Base-by-base conservation (phyloP, 2,113 vertebrate species). In the Otis tarda region DNA sequence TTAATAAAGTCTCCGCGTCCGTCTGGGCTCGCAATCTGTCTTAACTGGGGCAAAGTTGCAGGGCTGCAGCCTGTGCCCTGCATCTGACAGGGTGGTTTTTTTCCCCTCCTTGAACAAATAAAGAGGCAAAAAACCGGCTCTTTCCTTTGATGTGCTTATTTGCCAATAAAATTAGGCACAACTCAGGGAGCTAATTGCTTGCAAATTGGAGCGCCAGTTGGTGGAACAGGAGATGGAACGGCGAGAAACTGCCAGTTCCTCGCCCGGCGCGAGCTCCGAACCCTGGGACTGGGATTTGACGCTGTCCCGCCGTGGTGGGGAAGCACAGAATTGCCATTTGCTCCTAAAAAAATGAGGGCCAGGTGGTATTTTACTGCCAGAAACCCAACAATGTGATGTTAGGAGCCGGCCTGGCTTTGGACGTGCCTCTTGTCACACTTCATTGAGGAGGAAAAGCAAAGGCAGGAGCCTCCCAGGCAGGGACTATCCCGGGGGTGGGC, bases 251-350 rank as follows among this genome's bases (percentile, higher is more conserved):
- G 88, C 73, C 2, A n/a, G 37, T 92, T 88, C 76, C 55, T 79
- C 10, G 0, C 14, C 35, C 3, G 2, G 11, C 65, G 30, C 56
- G 14, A 53, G n/a, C 23, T n/a, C n/a, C 11, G 0, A 37, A 17
- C 9, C 47, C 27, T 10, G 7, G 24, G 35, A 6, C 0, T 84
- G 59, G 73, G 59, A 19, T 87, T 74, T 74, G 69, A 56, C 52
- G 74, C n/a, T 74, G 41, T 84, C 41, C 60, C 68, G 67, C 4
- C 2, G 0, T 1, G 0, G 31, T 5, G 4, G 39, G 39, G 60
- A 67, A 57, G 28, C 52, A 23, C 39, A 24, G 45, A 63, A 81
- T 52, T 67, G 31, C 50, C 2, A 0, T 90, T 74, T 90, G 10
- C 55, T 59, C 37, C 52, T 50, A 17, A 73, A 92, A 37, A 43